These are phyloP conservation scores for Brenthis daphne DNA, from an alignment of 2,888 invertebrate species.

Conservation along the genomic window DNA sequence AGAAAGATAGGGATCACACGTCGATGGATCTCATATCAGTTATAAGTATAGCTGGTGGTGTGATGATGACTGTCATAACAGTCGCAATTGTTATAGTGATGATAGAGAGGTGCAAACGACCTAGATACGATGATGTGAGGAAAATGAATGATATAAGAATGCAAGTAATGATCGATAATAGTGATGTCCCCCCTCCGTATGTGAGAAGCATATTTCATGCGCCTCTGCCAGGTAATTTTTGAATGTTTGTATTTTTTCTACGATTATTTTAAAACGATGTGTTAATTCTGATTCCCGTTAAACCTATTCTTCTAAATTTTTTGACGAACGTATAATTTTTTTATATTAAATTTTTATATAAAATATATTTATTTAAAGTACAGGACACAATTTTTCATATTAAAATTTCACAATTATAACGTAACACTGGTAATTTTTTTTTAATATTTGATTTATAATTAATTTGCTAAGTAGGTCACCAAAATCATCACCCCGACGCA, in stretches of 20 bases:
- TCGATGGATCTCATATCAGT: conserved; percentile 75
- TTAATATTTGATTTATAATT: no score
- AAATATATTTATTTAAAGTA: no score
- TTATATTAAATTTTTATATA: no score
- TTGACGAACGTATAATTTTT: no score
- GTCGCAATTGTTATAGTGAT: conserved; percentile 77
- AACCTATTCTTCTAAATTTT: no score
- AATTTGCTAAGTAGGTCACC: no score
- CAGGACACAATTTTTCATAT: no score
- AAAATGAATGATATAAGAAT: conserved; percentile 74
- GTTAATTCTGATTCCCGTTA: no score
- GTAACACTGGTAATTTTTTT: no score
- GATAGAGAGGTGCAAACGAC: conserved; percentile 70
- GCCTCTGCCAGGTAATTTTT: conserved; percentile 77
- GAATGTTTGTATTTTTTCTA: neutral
- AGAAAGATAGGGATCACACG: conserved; percentile 64
- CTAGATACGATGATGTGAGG: conserved; percentile 68
- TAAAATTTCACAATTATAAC: no score
- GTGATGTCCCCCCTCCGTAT: conserved; percentile 75
- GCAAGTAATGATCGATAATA: conserved; percentile 73
- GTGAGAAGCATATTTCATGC: conserved; percentile 82
- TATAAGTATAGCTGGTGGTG: conserved; percentile 77
- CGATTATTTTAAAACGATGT: no score
- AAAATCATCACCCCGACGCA: no score
- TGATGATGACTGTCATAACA: conserved; percentile 77